Evolutionary conservation across 2,113 vertebrate species (phyloP), one percentile per base, ranked within the genome.

Genomic region (Nibea albiflora): DNA sequence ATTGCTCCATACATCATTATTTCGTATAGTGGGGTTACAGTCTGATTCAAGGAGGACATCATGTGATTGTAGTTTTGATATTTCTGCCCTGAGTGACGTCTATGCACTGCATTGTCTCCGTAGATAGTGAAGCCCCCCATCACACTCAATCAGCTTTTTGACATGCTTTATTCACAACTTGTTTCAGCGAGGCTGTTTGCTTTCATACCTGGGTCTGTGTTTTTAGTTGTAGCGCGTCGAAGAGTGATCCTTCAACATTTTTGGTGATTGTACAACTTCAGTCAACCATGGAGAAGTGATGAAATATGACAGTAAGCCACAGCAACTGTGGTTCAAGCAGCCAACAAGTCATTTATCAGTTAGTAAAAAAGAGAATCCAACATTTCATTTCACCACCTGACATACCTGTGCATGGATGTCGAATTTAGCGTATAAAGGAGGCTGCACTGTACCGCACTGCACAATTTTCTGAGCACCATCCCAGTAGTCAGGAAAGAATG

Each of bases 241-340:
- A 17, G 6, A 42, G 3, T 47, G 7, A 26, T n/a, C 50, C 50
- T n/a, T 4, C 19, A 35, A 49, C 17, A 19, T 76, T 68, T 53
- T 28, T 15, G 50, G 50, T 35, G n/a, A 22, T n/a, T 47, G n/a
- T 26, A 5, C 15, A 53, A 66, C 8, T 64, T 26, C 0, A 62
- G 64, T 24, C 31, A 31, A n/a, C 20, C 12, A 9, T 24, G 56
- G 44, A 65, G 6, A 60, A 65, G 46, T 64, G 49, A 76, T 76
- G 58, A 65, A 66, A 53, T 57, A 49, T 17, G 44, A 19, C 73
- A 24, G 57, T 47, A 56, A 69, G 58, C 26, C 28, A 65, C 14
- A 26, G 42, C 20, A 53, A 28, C 54, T 53, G 52, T 2, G 1
- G 20, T 19, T 62, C 26, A 15, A 24, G 16, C 15, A 42, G 31